A percentile compares a stretch with the other conserved stretches of the same genome.
Evolutionary conservation across 2,797 vertebrate genomes (phyloP).

Genomic region (Triplophysa bombifrons): DNA sequence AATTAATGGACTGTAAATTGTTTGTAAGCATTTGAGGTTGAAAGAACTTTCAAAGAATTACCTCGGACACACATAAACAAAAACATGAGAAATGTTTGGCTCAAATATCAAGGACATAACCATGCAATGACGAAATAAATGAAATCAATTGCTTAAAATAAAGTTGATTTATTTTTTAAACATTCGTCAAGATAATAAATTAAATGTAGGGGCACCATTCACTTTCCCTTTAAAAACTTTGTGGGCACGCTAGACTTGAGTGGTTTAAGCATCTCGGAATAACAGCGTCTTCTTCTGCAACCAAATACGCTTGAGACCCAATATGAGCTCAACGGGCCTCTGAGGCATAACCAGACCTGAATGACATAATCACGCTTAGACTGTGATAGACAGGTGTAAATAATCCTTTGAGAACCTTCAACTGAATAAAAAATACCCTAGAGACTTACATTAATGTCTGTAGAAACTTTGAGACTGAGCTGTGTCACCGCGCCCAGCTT

Average conservation of each 20-base stretch:
- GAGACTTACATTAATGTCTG: slow-evolving; percentile 42
- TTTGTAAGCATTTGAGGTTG: neutral
- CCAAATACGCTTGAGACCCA: slow-evolving; percentile 46
- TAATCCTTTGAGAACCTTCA: slow-evolving; percentile 45
- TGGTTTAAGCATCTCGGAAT: slow-evolving; percentile 16
- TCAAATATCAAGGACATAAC: neutral
- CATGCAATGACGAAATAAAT: neutral
- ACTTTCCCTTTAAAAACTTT: slow-evolving; percentile 10
- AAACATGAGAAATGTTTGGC: neutral
- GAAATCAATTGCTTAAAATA: neutral
- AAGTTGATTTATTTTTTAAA: neutral
- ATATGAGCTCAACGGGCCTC: slow-evolving; percentile 43
- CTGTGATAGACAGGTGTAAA: slow-evolving; percentile 53
- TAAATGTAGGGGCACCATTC: neutral
- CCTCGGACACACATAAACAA: neutral
- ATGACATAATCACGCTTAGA: slow-evolving; percentile 49
- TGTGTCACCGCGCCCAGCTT: slow-evolving; percentile 49
- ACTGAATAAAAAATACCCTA: slow-evolving; percentile 43
- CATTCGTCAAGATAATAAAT: neutral
- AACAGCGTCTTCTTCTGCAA: neutral
- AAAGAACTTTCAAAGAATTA: neutral
- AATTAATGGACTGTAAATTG: neutral
- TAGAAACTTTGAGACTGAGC: slow-evolving; percentile 38
- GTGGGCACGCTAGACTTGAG: neutral
- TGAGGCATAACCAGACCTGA: slow-evolving; percentile 34